Percentiles rank a stretch among this genome's conserved stretches.
phyloP scores from a whole-genome alignment of 1,140 invertebrate genomes.

The Scaptomyza pallida region DNA sequence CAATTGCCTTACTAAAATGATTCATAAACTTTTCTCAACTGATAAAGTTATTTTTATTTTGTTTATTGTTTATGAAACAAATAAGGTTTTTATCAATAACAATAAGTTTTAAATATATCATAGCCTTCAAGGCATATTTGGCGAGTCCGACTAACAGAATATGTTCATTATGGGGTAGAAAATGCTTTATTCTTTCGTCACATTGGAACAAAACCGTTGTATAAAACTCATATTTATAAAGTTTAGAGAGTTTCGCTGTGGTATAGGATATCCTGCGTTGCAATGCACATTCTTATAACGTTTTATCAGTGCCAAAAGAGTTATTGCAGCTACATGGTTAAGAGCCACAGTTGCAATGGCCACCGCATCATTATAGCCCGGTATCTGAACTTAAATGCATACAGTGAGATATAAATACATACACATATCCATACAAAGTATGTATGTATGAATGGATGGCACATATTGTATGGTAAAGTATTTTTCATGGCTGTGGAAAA shows the following conservation, averaged over 20 bases:
- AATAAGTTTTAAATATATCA: too few species aligned
- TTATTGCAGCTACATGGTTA: slow-evolving; percentile 40
- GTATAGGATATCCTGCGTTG: neutral
- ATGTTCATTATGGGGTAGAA: too few species aligned
- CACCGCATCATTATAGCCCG: slow-evolving; percentile 59
- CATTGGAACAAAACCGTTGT: too few species aligned
- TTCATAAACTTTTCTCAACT: too few species aligned
- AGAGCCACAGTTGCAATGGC: slow-evolving; percentile 24
- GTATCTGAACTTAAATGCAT: slow-evolving; percentile 46
- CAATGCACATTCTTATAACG: neutral
- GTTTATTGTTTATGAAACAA: too few species aligned
- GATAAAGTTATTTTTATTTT: too few species aligned
- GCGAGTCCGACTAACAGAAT: too few species aligned
- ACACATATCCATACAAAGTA: slow-evolving; percentile 3
- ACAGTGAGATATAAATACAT: slow-evolving; percentile 16
- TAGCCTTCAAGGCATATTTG: too few species aligned
- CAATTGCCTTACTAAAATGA: too few species aligned
- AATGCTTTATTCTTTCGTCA: too few species aligned
- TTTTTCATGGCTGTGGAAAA: slow-evolving; percentile 36
- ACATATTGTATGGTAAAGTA: slow-evolving; percentile 31
- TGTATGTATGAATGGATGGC: neutral
- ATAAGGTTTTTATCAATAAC: too few species aligned
- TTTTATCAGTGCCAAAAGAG: slow-evolving; percentile 50
- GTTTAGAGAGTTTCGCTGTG: neutral
- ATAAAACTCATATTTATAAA: neutral